A percentile compares a stretch with the other conserved stretches of the same genome.
These are phyloP conservation scores for Uria aalge DNA, from an alignment of 2,113 vertebrate genomes.

Conservation along the genomic window DNA sequence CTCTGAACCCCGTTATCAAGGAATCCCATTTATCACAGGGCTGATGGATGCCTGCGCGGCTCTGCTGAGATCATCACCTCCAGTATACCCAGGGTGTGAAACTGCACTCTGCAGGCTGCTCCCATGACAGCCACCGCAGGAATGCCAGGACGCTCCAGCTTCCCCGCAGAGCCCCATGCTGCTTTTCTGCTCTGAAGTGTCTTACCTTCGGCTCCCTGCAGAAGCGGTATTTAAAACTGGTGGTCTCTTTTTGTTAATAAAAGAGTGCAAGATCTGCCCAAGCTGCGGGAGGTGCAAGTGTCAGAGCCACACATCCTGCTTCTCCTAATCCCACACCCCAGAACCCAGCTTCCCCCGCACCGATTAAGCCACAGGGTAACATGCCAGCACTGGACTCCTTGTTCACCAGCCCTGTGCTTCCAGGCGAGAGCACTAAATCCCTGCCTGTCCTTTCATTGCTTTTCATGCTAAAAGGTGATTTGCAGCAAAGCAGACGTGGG, in stretches of 20 bases:
- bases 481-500: not conserved
- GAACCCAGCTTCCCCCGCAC: not conserved
- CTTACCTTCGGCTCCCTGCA: not conserved
- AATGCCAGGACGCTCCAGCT: not conserved
- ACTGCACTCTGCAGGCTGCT: not conserved
- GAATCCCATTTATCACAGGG: not conserved
- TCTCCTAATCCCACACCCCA: not conserved
- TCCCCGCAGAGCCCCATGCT: not conserved
- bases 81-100: not conserved
- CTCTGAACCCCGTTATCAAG: not conserved
- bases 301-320: not conserved
- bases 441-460: not conserved
- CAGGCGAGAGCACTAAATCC: not conserved
- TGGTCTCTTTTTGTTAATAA: not conserved
- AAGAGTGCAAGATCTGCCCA: not conserved
- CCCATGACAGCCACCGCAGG: not conserved
- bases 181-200: not conserved
- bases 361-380: not conserved
- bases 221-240: not conserved
- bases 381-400: not conserved
- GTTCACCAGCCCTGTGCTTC: not conserved
- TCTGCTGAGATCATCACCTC: not conserved
- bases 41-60: not conserved
- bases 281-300: not conserved
- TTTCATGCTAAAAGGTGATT: not conserved